Evolutionary conservation across 2,888 invertebrate genomes (phyloP).

Genomic region (Abrostola tripartita): DNA sequence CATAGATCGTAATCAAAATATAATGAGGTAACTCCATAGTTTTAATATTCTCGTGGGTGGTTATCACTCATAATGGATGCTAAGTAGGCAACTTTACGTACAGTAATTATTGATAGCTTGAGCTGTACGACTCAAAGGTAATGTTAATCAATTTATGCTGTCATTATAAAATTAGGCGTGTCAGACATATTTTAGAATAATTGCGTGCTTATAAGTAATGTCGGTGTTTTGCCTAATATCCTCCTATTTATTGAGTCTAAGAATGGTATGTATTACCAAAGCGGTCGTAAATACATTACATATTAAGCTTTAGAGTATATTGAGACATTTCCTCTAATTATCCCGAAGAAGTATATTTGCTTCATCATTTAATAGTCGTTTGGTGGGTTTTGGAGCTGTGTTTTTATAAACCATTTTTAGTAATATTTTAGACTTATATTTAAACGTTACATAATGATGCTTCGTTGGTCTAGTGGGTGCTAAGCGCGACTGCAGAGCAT

Average conservation of each 20-base stretch:
- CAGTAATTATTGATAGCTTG: conserved; percentile 33
- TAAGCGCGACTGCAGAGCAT: no score
- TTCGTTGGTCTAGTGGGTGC: no score
- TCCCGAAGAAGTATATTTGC: not conserved
- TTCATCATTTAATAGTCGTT: not conserved
- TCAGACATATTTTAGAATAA: conserved; percentile 36
- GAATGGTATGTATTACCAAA: conserved; percentile 16
- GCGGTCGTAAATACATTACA: conserved; percentile 19
- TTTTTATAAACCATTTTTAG: no score
- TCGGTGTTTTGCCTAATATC: conserved; percentile 38
- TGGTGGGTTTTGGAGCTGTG: no score
- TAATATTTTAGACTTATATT: no score
- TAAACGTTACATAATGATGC: no score
- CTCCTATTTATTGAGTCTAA: conserved; percentile 13
- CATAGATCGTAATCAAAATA: conserved; percentile 69
- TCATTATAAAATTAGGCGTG: conserved; percentile 33
- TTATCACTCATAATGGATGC: conserved; percentile 40
- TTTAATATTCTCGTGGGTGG: conserved; percentile 46
- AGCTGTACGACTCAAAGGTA: conserved; percentile 18
- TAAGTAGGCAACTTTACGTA: conserved; percentile 25
- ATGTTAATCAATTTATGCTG: conserved; percentile 14
- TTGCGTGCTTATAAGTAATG: conserved; percentile 29
- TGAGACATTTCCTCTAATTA: conserved; percentile 34
- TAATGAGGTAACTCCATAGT: conserved; percentile 63
- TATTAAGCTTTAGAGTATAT: conserved; percentile 15